Percentiles rank a stretch among this genome's conserved stretches.
These are phyloP conservation scores for Scrobipalpa costella DNA, from an alignment of 2,888 invertebrate species.

Conservation along the genomic window DNA sequence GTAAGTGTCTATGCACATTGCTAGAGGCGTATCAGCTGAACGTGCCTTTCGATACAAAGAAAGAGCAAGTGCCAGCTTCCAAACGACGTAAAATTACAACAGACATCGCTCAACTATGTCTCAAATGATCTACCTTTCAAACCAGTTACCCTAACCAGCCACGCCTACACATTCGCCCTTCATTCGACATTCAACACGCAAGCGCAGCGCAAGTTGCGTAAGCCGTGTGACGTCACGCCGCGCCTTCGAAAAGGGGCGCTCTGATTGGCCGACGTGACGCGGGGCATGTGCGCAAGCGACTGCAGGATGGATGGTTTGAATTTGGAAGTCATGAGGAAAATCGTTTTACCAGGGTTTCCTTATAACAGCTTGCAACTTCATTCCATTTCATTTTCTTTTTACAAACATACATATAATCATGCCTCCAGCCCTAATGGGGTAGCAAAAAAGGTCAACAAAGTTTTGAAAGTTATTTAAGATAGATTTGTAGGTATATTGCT, in stretches of 20 bases:
- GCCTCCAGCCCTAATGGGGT: no score
- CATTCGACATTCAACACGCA: constrained; percentile 23
- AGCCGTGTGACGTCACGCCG: constrained; percentile 31
- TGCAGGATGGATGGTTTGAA: constrained; percentile 12
- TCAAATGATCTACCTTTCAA: background rate
- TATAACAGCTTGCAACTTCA: background rate
- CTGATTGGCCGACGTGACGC: constrained; percentile 35
- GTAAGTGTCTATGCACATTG: no score
- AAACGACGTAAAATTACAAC: background rate
- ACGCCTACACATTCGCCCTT: constrained; percentile 23
- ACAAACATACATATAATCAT: no score
- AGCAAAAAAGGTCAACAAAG: no score
- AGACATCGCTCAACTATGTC: background rate
- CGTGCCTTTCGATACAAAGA: no score
- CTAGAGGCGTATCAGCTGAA: no score
- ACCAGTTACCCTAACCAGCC: background rate
- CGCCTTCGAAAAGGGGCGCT: constrained; percentile 36
- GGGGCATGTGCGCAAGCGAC: constrained; percentile 27
- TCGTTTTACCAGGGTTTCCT: background rate
- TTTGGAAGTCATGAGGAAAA: background rate
- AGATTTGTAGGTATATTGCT: no score
- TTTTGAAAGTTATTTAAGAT: no score
- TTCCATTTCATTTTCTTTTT: no score
- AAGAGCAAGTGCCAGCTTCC: no score
- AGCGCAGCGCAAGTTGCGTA: constrained; percentile 12